phyloP scores from a whole-genome alignment of 1,140 invertebrate species.

The Argopecten irradians region DNA sequence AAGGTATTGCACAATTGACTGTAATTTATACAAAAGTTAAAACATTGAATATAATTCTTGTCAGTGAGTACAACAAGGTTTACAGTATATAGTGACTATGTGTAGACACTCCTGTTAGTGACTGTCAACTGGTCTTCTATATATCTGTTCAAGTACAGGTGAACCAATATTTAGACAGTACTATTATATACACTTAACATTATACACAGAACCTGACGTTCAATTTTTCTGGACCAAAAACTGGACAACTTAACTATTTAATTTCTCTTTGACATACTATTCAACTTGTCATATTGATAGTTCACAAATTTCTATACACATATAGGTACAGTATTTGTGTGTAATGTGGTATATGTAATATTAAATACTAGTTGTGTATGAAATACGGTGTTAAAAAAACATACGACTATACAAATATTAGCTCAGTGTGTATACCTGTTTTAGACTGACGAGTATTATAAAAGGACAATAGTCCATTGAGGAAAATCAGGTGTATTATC shows the following conservation, averaged over 20 bases:
- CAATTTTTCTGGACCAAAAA: not conserved
- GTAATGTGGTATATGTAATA: not conserved
- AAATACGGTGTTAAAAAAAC: not conserved
- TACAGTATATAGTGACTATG: too few relatives aligned
- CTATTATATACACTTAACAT: not conserved
- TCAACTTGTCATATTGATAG: not conserved
- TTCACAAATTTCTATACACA: not conserved
- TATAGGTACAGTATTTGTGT: not conserved
- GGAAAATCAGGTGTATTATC: not conserved
- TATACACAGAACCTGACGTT: not conserved
- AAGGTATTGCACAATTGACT: too few relatives aligned
- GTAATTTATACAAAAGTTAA: too few relatives aligned
- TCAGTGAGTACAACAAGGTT: too few relatives aligned
- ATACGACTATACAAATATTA: not conserved
- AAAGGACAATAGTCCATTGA: not conserved
- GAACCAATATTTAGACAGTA: not conserved
- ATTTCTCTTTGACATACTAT: not conserved
- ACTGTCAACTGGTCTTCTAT: not conserved
- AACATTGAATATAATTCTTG: too few relatives aligned
- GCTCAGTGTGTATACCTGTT: not conserved
- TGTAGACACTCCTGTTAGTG: not conserved
- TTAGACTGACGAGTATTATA: not conserved
- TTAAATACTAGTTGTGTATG: not conserved
- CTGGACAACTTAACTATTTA: not conserved
- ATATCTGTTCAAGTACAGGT: not conserved